Evolutionary conservation across 2,113 vertebrate species (phyloP).

Genomic region (Anser brachyrhynchus): DNA sequence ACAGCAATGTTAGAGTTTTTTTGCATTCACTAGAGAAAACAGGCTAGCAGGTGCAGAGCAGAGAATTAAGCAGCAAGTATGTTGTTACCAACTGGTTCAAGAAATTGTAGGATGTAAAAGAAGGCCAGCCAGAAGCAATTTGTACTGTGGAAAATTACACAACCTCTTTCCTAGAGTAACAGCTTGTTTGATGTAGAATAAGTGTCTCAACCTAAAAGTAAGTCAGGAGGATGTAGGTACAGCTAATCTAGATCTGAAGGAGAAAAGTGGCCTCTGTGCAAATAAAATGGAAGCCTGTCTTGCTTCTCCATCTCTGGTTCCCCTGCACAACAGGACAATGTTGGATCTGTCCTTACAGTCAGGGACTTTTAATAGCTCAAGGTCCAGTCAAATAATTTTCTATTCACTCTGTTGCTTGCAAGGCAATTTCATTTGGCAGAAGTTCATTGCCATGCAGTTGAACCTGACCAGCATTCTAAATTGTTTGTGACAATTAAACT

Average conservation of each 20-base stretch:
- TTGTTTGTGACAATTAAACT: constrained; percentile 50
- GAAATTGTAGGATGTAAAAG: neutral
- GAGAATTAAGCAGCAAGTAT: neutral
- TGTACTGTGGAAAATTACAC: neutral
- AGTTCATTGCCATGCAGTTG: neutral
- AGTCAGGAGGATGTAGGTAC: neutral
- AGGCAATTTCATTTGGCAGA: neutral
- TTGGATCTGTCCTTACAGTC: neutral
- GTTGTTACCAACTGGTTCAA: neutral
- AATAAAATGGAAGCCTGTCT: neutral
- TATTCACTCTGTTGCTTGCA: neutral
- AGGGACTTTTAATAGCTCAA: neutral
- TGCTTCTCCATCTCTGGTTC: neutral
- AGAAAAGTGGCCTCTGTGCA: neutral
- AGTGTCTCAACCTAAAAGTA: neutral
- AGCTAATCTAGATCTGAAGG: neutral
- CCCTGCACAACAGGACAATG: neutral
- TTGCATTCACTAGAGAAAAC: neutral
- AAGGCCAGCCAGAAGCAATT: neutral
- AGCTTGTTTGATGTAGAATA: neutral
- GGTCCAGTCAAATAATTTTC: neutral
- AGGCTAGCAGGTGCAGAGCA: neutral
- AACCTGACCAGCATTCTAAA: neutral
- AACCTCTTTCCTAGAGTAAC: neutral
- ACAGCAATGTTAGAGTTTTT: neutral